Evolutionary conservation across 2,888 invertebrate species (phyloP).

Genomic region (Eilema griseolum): DNA sequence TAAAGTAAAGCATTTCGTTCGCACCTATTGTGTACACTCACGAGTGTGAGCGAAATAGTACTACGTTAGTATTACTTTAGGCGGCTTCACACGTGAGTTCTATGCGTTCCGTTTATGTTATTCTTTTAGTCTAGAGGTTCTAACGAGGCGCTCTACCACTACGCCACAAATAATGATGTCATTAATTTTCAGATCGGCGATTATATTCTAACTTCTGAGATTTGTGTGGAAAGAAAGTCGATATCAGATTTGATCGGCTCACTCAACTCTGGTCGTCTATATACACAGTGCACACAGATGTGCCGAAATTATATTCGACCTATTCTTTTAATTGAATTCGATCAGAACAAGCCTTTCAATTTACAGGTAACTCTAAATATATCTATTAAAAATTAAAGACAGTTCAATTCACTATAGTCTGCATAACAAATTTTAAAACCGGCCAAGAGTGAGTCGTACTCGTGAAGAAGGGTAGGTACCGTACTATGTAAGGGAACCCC

Average conservation of each 20-base stretch:
- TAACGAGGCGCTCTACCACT: background rate
- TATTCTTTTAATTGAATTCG: slow-evolving; percentile 98
- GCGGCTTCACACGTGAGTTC: too few relatives aligned
- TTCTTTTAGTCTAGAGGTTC: too few relatives aligned
- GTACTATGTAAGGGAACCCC: too few relatives aligned
- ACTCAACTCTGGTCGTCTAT: slow-evolving; percentile 96
- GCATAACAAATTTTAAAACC: background rate
- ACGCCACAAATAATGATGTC: background rate
- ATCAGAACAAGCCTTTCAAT: slow-evolving; percentile 96
- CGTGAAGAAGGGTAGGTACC: too few relatives aligned
- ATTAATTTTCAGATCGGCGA: slow-evolving; percentile 93
- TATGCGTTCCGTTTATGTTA: too few relatives aligned
- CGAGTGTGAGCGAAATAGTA: too few relatives aligned
- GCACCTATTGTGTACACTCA: too few relatives aligned
- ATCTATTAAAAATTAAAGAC: background rate
- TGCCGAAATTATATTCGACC: slow-evolving; percentile 95
- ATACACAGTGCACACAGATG: slow-evolving; percentile 98
- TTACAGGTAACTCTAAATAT: slow-evolving; percentile 88
- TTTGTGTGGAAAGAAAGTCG: slow-evolving; percentile 98
- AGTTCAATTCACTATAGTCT: background rate
- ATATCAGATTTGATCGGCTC: slow-evolving; percentile 98
- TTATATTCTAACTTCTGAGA: slow-evolving; percentile 98
- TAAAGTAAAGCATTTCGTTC: too few relatives aligned
- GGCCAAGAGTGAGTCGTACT: too few relatives aligned
- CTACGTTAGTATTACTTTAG: too few relatives aligned